Evolutionary conservation across 2,888 invertebrate species (phyloP).

Genomic region (Ennomos quercinarius): DNA sequence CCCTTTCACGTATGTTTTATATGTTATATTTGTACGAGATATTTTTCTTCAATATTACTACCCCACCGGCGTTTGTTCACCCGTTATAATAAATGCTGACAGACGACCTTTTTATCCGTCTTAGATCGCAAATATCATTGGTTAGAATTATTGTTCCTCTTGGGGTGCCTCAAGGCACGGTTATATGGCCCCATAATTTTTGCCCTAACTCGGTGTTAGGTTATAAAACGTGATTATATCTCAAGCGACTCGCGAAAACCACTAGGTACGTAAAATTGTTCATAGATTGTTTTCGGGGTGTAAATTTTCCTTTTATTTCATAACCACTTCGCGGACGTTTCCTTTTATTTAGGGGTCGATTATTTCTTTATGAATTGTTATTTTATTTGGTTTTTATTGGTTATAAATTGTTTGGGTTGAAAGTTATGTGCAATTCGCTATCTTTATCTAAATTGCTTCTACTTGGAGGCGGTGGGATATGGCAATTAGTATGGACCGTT

Average conservation of each 20-base stretch:
- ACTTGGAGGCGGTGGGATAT: constrained; percentile 56
- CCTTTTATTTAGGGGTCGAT: constrained; percentile 45
- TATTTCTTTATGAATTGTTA: constrained; percentile 46
- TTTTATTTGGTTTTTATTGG: constrained; percentile 48
- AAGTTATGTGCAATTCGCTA: constrained; percentile 63
- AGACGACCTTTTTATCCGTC: constrained; percentile 66
- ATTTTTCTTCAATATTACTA: too few relatives aligned
- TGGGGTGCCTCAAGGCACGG: constrained; percentile 78
- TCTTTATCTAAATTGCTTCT: constrained; percentile 75
- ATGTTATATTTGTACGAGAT: background rate
- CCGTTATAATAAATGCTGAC: constrained; percentile 63
- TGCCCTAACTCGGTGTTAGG: constrained; percentile 82
- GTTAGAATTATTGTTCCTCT: constrained; percentile 71
- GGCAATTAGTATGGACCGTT: constrained; percentile 72
- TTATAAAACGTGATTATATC: constrained; percentile 84
- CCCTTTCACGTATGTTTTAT: background rate
- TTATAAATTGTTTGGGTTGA: constrained; percentile 45
- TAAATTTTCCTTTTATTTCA: constrained; percentile 69
- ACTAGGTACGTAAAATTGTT: constrained; percentile 71
- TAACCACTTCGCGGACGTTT: constrained; percentile 57
- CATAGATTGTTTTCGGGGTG: constrained; percentile 75
- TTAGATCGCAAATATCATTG: constrained; percentile 78
- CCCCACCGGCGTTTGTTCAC: constrained; percentile 32
- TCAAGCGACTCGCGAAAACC: constrained; percentile 76
- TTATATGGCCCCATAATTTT: constrained; percentile 79